Percentiles rank a stretch among this genome's conserved stretches.
phyloP scores from a whole-genome alignment of 2,113 vertebrate species.

The Oenanthe oenanthe region DNA sequence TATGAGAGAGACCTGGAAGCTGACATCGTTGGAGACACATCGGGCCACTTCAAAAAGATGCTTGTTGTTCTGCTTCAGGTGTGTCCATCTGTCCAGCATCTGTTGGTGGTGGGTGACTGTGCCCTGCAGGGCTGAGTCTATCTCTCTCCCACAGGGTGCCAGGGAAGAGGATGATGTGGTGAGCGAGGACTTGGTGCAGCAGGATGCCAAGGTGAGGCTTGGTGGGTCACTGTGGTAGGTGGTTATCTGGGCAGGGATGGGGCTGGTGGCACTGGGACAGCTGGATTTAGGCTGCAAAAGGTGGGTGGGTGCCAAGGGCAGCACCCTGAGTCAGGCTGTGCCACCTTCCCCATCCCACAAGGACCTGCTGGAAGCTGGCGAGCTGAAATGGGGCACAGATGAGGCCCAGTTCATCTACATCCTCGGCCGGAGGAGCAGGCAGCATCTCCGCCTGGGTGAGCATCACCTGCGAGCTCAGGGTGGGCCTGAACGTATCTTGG shows the following conservation, averaged over 20 bases:
- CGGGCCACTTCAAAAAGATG: constrained; percentile 98
- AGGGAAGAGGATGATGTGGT: constrained; percentile 91
- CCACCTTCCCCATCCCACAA: constrained; percentile 33
- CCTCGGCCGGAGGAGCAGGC: constrained; percentile 90
- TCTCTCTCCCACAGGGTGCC: constrained; percentile 80
- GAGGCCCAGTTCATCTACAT: constrained; percentile 96
- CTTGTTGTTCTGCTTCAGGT: constrained; percentile 94
- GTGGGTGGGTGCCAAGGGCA: background rate
- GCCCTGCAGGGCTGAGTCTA: background rate
- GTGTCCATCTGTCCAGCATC: background rate
- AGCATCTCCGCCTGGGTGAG: constrained; percentile 91
- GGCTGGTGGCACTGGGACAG: background rate
- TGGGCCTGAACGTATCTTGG: background rate
- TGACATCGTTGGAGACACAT: constrained; percentile 86
- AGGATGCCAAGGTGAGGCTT: constrained; percentile 86
- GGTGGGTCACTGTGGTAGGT: background rate
- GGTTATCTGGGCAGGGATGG: background rate
- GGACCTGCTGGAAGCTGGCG: constrained; percentile 91
- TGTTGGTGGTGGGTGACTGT: background rate
- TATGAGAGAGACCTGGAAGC: constrained; percentile 89
- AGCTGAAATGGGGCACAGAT: constrained; percentile 93
- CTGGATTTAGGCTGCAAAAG: background rate
- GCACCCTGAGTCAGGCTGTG: background rate
- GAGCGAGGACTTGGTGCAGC: constrained; percentile 87
- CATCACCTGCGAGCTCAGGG: background rate